These are phyloP conservation scores for Cavia porcellus DNA, from an alignment of 2,113 vertebrate species.

Conservation along the genomic window DNA sequence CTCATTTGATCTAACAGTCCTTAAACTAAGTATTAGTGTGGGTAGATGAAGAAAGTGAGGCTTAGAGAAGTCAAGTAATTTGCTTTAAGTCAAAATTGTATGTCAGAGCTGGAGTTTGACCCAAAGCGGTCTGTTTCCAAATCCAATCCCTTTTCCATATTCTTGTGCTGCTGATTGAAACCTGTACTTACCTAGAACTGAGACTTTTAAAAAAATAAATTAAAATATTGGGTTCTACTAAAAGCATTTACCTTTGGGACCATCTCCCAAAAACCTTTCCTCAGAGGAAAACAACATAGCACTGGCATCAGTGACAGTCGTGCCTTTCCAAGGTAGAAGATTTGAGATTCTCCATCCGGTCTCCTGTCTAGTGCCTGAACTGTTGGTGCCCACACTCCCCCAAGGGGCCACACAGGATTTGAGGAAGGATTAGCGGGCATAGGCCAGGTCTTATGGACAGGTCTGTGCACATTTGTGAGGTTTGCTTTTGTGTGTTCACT, in stretches of 20 bases:
- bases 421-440: no score
- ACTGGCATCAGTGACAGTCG: neutral
- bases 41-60: neutral
- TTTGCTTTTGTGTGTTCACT: neutral
- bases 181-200: neutral
- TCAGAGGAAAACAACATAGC: neutral
- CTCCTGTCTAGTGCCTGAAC: neutral
- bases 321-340: neutral
- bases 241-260: slow-evolving; percentile 14
- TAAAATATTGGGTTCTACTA: neutral
- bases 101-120: neutral
- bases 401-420: neutral
- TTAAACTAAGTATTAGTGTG: neutral
- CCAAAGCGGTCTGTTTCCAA: neutral
- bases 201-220: neutral
- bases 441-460: no score
- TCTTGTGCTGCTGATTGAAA: neutral
- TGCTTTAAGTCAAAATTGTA: neutral
- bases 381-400: no score
- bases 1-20: neutral
- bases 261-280: neutral
- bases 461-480: neutral
- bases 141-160: neutral
- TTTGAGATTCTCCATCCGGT: neutral
- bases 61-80: neutral